These are phyloP conservation scores for Aselliscus stoliczkanus DNA, from an alignment of 2,797 vertebrate species.

Conservation along the genomic window DNA sequence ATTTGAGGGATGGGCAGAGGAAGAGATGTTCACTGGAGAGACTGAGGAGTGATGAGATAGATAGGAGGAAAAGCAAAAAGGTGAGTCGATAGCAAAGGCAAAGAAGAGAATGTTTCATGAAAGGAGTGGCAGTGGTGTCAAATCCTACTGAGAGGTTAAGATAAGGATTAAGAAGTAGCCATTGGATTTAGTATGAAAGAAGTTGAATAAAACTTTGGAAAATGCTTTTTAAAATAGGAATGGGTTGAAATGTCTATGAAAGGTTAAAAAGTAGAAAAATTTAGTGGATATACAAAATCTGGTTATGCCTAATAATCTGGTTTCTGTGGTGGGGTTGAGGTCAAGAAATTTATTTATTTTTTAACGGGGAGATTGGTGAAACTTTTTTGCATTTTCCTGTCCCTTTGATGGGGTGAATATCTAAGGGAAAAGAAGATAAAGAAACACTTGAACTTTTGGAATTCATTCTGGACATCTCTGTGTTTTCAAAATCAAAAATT, in stretches of 20 bases:
- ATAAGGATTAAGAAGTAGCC: neutral
- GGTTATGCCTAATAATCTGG: neutral
- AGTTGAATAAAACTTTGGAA: neutral
- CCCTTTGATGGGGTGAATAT: neutral
- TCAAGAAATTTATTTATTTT: neutral
- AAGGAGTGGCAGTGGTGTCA: neutral
- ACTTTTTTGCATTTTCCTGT: neutral
- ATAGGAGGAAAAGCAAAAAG: neutral
- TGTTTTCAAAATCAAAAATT: constrained; percentile 8
- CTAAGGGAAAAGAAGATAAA: neutral
- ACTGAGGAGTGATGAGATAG: neutral
- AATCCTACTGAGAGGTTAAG: neutral
- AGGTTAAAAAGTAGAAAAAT: neutral
- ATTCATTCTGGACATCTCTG: neutral
- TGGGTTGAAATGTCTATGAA: neutral
- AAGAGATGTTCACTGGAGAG: neutral
- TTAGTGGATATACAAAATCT: neutral
- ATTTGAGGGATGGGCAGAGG: neutral
- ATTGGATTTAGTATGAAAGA: neutral
- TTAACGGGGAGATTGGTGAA: neutral
- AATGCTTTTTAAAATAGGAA: neutral
- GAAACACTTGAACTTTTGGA: neutral
- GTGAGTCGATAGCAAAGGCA: neutral
- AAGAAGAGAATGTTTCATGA: neutral
- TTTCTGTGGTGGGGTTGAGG: neutral